A percentile compares a stretch with the other conserved stretches of the same genome.
phyloP scores from a whole-genome alignment of 30 jellyfish, hydroid and myxozoan species.

The Nemopilema nomurai region DNA sequence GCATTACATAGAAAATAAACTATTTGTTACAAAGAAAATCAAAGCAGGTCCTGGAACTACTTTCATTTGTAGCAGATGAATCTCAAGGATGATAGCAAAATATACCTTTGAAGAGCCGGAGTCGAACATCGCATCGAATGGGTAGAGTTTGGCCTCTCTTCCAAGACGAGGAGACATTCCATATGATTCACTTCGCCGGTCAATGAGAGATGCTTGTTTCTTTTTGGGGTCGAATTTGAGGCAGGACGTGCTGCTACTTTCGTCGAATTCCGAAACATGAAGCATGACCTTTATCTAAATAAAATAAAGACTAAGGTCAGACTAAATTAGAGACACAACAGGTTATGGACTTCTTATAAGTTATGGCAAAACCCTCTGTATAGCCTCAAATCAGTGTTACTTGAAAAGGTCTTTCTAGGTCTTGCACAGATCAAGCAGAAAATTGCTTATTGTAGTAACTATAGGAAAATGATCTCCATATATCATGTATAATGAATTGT shows the following conservation, averaged over 20 bases:
- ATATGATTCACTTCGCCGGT: constrained; percentile 30
- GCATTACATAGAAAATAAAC: too few species aligned
- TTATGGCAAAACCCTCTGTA: too few species aligned
- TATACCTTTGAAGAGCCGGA: constrained; percentile 55
- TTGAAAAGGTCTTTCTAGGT: too few species aligned
- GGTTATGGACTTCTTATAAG: too few species aligned
- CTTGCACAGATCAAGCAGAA: too few species aligned
- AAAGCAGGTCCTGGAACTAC: not conserved
- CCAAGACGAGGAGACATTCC: constrained; percentile 80
- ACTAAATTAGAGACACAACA: too few species aligned
- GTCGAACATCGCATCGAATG: constrained; percentile 84
- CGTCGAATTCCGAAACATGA: constrained; percentile 55
- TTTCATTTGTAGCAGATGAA: not conserved
- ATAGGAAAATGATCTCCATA: too few species aligned
- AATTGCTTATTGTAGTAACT: too few species aligned
- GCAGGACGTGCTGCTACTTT: constrained; percentile 41
- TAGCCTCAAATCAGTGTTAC: too few species aligned
- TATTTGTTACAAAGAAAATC: not conserved
- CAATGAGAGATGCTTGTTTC: constrained; percentile 82
- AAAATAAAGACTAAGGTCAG: not conserved
- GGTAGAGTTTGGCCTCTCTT: constrained; percentile 84
- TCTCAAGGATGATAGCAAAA: not conserved
- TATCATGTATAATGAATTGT: too few species aligned
- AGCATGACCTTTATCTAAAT: constrained; percentile 80
- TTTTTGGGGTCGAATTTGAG: constrained; percentile 70